phyloP scores from a whole-genome alignment of 2,797 vertebrate species.

The Hydrolagus colliei region DNA sequence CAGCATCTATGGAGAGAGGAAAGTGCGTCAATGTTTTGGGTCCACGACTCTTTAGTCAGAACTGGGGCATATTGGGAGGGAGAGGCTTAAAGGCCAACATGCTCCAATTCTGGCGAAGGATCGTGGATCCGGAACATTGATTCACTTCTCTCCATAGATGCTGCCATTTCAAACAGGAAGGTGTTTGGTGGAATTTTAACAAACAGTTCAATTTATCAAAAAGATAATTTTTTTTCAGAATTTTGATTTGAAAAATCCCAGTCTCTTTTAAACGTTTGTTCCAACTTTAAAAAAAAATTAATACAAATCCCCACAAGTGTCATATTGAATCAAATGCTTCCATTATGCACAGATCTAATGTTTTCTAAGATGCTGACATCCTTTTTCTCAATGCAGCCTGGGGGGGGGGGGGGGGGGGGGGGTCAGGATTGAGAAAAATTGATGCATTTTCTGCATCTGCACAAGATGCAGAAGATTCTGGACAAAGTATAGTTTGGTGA shows the following conservation, averaged over 20 bases:
- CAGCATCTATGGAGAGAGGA: no score
- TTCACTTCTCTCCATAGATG: no score
- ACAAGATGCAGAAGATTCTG: neutral
- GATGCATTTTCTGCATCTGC: fast-evolving
- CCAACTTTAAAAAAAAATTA: no score
- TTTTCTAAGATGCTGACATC: neutral
- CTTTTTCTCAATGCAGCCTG: neutral
- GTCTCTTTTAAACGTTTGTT: neutral
- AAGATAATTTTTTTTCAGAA: neutral
- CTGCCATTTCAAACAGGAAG: no score
- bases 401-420: neutral
- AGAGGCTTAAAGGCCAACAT: no score
- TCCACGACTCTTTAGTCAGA: no score
- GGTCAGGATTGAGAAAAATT: neutral
- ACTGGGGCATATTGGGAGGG: no score
- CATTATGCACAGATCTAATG: neutral
- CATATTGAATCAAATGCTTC: neutral
- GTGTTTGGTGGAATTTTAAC: neutral
- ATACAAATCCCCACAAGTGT: neutral
- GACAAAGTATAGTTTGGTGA: fast-evolving
- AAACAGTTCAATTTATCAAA: neutral
- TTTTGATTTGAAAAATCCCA: neutral
- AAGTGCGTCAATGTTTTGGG: no score
- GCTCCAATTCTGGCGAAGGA: no score
- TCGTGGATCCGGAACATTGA: no score